Percentiles rank a stretch among this genome's conserved stretches.
phyloP scores from a whole-genome alignment of 1,140 invertebrate genomes.

The Hyles vespertilio region DNA sequence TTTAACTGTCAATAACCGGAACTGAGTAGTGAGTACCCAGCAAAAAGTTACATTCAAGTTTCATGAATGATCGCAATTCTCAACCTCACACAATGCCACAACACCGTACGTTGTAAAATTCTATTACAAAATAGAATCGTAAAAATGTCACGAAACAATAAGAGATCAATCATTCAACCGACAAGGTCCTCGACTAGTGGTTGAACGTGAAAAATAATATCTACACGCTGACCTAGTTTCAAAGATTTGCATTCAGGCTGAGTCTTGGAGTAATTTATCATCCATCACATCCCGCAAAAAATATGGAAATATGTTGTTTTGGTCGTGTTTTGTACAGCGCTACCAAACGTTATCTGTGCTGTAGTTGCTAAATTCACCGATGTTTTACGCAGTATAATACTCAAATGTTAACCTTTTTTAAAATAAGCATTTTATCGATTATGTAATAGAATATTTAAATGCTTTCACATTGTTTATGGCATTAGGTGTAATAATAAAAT shows the following conservation, averaged over 20 bases:
- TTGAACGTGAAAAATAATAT: slow-evolving; percentile 66
- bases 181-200: slow-evolving; percentile 46
- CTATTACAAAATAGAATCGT: slow-evolving; percentile 56
- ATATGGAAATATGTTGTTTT: slow-evolving; percentile 31
- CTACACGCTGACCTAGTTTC: slow-evolving; percentile 62
- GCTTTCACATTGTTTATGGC: background rate
- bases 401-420: background rate
- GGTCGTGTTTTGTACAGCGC: slow-evolving; percentile 5
- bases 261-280: slow-evolving; percentile 60
- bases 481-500: background rate
- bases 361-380: background rate
- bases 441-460: background rate
- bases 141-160: slow-evolving; percentile 68
- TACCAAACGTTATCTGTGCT: too few species aligned
- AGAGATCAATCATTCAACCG: slow-evolving; percentile 63
- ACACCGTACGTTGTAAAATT: slow-evolving; percentile 41
- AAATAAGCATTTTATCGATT: background rate
- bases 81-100: slow-evolving; percentile 23
- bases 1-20: slow-evolving; percentile 58
- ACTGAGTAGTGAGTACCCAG: slow-evolving; percentile 40
- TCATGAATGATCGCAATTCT: slow-evolving; percentile 28
- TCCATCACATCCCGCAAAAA: slow-evolving; percentile 53
- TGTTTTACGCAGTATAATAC: background rate
- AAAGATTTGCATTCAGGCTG: slow-evolving; percentile 67
- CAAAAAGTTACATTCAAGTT: slow-evolving; percentile 22